Conservation (phyloP, 2,113 vertebrate species). For the Notothenia rossii region DNA sequence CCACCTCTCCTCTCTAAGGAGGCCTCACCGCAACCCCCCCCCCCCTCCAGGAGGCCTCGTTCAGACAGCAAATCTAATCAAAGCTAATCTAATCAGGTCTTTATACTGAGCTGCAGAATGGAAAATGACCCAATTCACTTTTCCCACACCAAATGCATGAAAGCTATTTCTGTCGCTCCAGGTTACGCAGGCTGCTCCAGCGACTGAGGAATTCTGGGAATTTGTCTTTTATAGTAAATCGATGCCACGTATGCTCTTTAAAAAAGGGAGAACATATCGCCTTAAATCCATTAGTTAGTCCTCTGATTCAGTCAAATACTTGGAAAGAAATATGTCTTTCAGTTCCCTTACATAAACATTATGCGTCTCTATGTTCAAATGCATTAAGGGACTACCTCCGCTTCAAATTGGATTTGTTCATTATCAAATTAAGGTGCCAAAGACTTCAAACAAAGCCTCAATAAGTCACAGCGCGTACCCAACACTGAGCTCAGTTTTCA, state of each 20-base stretch:
- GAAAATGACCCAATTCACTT: constrained; percentile 71
- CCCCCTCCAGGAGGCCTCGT: constrained; percentile 31
- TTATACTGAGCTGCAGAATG: constrained; percentile 44
- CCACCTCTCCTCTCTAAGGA: constrained; percentile 50
- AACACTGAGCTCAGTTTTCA: constrained; percentile 16
- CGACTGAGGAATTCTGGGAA: constrained; percentile 25
- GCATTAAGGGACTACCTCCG: not conserved
- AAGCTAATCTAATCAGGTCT: constrained; percentile 76
- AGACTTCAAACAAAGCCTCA: not conserved
- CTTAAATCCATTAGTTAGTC: constrained; percentile 30
- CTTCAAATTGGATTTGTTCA: not conserved
- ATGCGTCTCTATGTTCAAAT: not conserved
- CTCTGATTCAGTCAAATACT: not conserved
- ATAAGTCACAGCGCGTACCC: not conserved
- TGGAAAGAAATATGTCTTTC: not conserved
- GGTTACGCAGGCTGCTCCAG: constrained; percentile 41
- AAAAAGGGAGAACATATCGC: not conserved
- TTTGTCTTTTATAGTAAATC: constrained; percentile 6
- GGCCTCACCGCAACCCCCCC: constrained; percentile 22
- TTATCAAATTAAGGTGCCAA: not conserved
- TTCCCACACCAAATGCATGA: constrained; percentile 62
- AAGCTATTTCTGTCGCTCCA: constrained; percentile 58
- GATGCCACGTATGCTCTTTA: not conserved
- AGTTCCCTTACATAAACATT: not conserved
- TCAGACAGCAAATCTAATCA: constrained; percentile 68